A percentile compares a stretch with the other conserved stretches of the same genome.
Evolutionary conservation across 2,113 vertebrate genomes (phyloP).

Genomic region (Raphicerus campestris): DNA sequence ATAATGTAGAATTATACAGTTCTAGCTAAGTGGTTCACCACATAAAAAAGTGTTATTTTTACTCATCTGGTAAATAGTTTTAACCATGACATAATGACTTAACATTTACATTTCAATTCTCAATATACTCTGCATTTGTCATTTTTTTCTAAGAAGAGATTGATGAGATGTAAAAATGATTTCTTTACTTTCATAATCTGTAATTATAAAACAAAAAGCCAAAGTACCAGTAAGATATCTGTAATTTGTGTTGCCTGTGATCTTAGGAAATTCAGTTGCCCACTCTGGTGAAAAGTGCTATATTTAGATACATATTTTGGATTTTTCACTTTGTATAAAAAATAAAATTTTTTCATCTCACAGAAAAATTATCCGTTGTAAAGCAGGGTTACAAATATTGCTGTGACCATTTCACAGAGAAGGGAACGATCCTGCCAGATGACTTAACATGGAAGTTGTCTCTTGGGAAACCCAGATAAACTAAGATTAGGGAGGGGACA

Average conservation of each 20-base stretch:
- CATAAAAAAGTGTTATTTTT: slow-evolving; percentile 68
- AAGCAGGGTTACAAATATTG: neutral
- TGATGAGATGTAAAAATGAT: slow-evolving; percentile 3
- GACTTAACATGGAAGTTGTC: neutral
- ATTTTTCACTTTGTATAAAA: neutral
- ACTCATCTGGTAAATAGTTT: slow-evolving; percentile 57
- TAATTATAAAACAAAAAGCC: slow-evolving; percentile 18
- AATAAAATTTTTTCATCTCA: neutral
- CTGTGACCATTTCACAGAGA: neutral
- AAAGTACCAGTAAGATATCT: neutral
- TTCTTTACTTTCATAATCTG: neutral
- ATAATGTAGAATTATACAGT: slow-evolving; percentile 47
- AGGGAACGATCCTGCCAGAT: neutral
- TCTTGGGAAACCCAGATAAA: slow-evolving; percentile 33
- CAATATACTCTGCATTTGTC: slow-evolving; percentile 45
- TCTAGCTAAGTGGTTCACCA: slow-evolving; percentile 38
- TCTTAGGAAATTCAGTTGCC: neutral
- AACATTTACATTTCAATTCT: slow-evolving; percentile 53
- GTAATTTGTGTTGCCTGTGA: neutral
- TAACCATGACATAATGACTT: slow-evolving; percentile 28
- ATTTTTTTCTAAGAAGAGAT: slow-evolving; percentile 42
- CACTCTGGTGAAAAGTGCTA: neutral
- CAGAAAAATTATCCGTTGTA: neutral
- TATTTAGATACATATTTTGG: neutral
- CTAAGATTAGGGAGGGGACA: neutral